These are phyloP conservation scores for Hydrocynus forskahlii DNA, from an alignment of 2,797 vertebrate genomes.

Conservation along the genomic window DNA sequence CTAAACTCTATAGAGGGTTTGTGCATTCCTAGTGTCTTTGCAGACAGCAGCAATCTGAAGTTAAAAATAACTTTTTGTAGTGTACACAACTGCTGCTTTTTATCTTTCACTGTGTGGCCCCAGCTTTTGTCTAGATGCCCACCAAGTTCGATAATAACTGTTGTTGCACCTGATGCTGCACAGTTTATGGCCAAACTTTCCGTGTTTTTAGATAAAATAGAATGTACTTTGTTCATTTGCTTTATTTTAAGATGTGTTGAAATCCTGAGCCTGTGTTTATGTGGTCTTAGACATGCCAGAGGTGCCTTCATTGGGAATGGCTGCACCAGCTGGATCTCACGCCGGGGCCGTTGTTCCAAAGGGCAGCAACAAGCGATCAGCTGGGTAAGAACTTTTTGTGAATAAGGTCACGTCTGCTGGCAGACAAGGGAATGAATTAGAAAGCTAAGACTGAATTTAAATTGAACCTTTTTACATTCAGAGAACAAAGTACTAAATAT, in stretches of 20 bases:
- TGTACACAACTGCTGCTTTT: not conserved
- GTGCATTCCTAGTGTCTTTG: not conserved
- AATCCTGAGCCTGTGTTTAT: not conserved
- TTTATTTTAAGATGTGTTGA: slow-evolving; percentile 19
- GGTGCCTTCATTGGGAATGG: slow-evolving; percentile 81
- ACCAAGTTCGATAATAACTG: not conserved
- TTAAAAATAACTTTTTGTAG: not conserved
- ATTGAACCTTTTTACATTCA: not conserved
- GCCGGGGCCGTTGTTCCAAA: slow-evolving; percentile 81
- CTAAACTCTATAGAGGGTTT: not conserved
- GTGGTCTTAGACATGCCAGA: slow-evolving; percentile 86
- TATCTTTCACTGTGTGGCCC: not conserved
- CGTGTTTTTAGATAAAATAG: not conserved
- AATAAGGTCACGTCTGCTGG: not conserved
- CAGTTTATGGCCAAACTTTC: not conserved
- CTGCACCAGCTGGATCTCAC: slow-evolving; percentile 78
- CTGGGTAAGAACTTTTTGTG: slow-evolving; percentile 77
- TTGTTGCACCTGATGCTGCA: not conserved
- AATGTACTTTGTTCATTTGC: slow-evolving; percentile 5
- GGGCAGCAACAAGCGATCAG: slow-evolving; percentile 84
- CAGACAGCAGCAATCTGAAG: not conserved
- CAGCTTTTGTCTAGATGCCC: not conserved
- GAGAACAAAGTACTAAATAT: not conserved
- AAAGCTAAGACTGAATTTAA: no score
- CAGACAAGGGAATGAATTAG: no score